Percentiles rank a stretch among this genome's conserved stretches.
Evolutionary conservation across 2,888 invertebrate species (phyloP).

Genomic region (Boloria selene): DNA sequence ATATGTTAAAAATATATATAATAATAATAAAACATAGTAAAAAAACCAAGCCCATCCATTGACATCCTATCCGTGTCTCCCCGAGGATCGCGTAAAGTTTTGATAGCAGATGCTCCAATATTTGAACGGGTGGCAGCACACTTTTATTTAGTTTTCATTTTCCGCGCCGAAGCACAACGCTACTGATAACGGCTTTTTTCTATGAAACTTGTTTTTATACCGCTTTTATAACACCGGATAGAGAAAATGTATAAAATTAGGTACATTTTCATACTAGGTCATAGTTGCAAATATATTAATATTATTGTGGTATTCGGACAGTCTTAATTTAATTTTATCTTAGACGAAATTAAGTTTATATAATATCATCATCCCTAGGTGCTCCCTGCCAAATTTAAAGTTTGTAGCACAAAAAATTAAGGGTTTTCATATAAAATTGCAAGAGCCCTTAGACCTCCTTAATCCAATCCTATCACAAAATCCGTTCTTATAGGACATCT

Average conservation of each 20-base stretch:
- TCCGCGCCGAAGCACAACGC: constrained; percentile 44
- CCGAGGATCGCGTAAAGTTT: constrained; percentile 48
- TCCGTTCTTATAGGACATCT: no score
- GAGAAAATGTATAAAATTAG: constrained; percentile 9
- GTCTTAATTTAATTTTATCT: no score
- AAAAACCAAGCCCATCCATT: constrained; percentile 22
- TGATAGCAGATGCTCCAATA: constrained; percentile 53
- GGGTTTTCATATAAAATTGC: no score
- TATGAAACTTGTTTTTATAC: constrained; percentile 32
- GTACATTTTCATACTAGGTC: neutral
- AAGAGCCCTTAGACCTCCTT: no score
- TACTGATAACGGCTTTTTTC: constrained; percentile 40
- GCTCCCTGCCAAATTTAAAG: no score
- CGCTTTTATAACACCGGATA: constrained; percentile 19
- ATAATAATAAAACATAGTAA: neutral
- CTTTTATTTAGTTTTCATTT: constrained; percentile 57
- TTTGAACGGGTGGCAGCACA: constrained; percentile 46
- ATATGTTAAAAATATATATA: neutral
- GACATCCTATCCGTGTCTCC: constrained; percentile 24
- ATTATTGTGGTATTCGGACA: no score
- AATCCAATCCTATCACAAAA: no score
- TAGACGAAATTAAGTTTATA: no score
- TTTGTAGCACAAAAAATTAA: no score
- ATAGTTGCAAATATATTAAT: constrained; percentile 6
- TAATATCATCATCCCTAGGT: no score